Evolutionary conservation across 2,888 invertebrate species (phyloP).

Genomic region (Thysanoteuthis rhombus): DNA sequence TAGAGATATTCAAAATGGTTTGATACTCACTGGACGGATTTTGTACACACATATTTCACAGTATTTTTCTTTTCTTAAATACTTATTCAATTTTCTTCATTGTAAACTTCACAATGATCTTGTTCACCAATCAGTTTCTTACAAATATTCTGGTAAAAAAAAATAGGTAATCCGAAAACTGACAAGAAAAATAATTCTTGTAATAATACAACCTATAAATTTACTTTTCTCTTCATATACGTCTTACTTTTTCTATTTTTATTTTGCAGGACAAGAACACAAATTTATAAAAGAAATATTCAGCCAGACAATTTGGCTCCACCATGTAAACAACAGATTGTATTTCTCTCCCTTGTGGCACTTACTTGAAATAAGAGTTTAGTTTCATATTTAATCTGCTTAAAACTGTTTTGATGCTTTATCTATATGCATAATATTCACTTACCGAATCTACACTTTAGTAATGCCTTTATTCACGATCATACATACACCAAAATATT

Average conservation of each 20-base stretch:
- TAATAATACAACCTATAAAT: background rate
- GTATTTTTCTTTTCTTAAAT: too few relatives aligned
- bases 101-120: background rate
- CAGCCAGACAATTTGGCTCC: background rate
- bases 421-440: background rate
- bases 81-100: too few relatives aligned
- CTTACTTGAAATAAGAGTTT: background rate
- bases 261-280: background rate
- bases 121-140: background rate
- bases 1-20: too few relatives aligned
- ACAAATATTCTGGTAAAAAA: background rate
- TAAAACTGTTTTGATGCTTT: background rate
- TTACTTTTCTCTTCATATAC: background rate
- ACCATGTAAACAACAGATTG: constrained; percentile 12
- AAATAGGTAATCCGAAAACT: background rate
- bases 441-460: background rate
- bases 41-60: too few relatives aligned
- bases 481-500: background rate
- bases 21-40: too few relatives aligned
- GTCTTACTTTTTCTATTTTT: background rate
- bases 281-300: background rate
- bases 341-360: background rate
- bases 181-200: background rate
- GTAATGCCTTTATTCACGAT: background rate
- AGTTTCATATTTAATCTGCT: constrained; percentile 12